Base-by-base conservation (phyloP, 2,797 vertebrate species). In the Bovichtus diacanthus region DNA sequence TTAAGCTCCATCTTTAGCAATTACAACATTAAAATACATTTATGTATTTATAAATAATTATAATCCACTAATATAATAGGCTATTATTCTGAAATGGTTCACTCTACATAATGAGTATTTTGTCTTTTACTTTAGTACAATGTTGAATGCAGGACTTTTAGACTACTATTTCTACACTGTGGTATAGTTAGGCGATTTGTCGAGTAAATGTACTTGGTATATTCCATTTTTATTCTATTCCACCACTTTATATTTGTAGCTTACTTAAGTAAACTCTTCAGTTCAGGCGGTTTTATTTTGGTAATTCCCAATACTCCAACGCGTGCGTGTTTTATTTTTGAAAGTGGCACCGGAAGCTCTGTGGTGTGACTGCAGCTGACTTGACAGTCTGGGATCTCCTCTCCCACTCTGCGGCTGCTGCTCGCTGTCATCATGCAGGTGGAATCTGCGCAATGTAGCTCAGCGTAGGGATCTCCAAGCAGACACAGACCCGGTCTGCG, bases 351-450 rank as follows among this genome's bases (percentile, higher is more conserved):
- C 56, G 83, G 87, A 87, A 55, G 63, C 63, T 1, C 27, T 0
- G 1, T 2, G 10, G 9, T 31, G 51, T 53, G 5, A 21, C 5
- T n/a, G 0, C 0, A 6, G 15, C 10, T 0, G 3, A 0, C 8
- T 79, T 89, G 39, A 76, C 78, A 15, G 49, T 38, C 23, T 53
- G 39, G 29, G 34, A 10, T 44, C 61, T 68, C 36, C 47, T 50
- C 77, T 74, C 70, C 46, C 70, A 23, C 73, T 87, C 85, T 93
- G 91, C 92, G 82, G 91, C 69, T 80, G 82, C 74, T 83, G 88
- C 15, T 91, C 46, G 72, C 86, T 91, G 92, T 93, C 92, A 93
- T 94, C 91, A 90, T 92, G 94, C 95, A 95, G 95, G 94, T 95
- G 94, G 94, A 94, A 92, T 93, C 87, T 93, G 90, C 90, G 90